Conservation (phyloP, 2,113 vertebrate genomes). For the Serilophus lunatus region DNA sequence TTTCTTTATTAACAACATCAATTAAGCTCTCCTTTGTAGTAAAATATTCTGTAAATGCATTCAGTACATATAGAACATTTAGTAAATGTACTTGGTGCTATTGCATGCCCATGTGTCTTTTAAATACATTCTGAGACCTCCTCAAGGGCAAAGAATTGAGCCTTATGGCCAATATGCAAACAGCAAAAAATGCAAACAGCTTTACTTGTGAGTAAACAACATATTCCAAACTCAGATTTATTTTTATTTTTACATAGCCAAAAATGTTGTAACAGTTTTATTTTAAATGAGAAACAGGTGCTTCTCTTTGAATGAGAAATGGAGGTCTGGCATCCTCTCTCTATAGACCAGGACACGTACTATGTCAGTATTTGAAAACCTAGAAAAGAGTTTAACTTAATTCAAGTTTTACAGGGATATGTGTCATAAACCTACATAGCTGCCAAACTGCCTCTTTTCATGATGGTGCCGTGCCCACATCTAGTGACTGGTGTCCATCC, state of each 20-base stretch:
- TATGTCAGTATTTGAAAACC: not conserved
- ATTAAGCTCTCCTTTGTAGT: not conserved
- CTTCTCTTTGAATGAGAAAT: not conserved
- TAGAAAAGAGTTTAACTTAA: not conserved
- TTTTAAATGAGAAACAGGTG: conserved; percentile 3
- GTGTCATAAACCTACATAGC: rapidly evolving
- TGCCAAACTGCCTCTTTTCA: not conserved
- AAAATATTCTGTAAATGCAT: not conserved
- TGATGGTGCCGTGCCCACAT: rapidly evolving
- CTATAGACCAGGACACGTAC: not conserved
- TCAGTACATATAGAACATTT: not conserved
- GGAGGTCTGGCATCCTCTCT: not conserved
- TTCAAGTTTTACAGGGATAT: not conserved
- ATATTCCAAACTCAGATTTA: not conserved
- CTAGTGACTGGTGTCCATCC: not conserved
- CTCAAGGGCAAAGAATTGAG: not conserved
- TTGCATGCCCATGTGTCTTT: not conserved
- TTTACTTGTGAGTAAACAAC: not conserved
- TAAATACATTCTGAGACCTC: not conserved
- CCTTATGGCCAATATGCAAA: not conserved
- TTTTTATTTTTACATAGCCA: not conserved
- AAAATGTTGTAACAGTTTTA: not conserved
- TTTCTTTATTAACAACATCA: not conserved
- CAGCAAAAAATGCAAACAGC: not conserved
- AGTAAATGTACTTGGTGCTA: not conserved